phyloP scores from a whole-genome alignment of 2,797 vertebrate species.

The Coregonus ussuriensis region DNA sequence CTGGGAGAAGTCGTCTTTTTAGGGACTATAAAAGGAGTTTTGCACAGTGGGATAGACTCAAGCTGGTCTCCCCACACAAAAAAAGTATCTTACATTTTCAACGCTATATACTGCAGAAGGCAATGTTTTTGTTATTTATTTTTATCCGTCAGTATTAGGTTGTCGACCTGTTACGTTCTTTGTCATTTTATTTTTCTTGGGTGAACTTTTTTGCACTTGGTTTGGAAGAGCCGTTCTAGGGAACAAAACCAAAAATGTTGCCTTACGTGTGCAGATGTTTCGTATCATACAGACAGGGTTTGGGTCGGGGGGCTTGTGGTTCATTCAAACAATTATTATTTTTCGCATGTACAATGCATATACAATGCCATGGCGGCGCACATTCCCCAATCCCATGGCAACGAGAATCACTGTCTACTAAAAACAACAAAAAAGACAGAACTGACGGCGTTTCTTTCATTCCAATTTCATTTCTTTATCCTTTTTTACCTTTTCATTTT shows the following conservation, averaged over 20 bases:
- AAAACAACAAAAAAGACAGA: slow-evolving; percentile 25
- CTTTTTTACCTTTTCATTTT: slow-evolving; percentile 15
- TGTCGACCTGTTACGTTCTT: slow-evolving; percentile 51
- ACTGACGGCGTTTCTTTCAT: slow-evolving; percentile 42
- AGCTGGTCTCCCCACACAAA: slow-evolving; percentile 71
- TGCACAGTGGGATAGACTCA: slow-evolving; percentile 79
- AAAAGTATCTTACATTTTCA: slow-evolving; percentile 76
- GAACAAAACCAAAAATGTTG: slow-evolving; percentile 85
- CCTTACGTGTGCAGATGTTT: slow-evolving; percentile 79
- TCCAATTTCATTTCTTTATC: slow-evolving; percentile 46
- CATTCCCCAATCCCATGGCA: slow-evolving; percentile 54
- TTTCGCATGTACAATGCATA: slow-evolving; percentile 44
- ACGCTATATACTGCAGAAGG: slow-evolving; percentile 75
- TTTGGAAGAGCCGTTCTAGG: slow-evolving; percentile 77
- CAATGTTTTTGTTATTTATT: slow-evolving; percentile 75
- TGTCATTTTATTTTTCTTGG: slow-evolving; percentile 20
- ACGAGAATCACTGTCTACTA: slow-evolving; percentile 40
- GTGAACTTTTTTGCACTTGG: slow-evolving; percentile 66
- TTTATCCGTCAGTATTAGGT: slow-evolving; percentile 71
- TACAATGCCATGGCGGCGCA: slow-evolving; percentile 61
- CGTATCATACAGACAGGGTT: slow-evolving; percentile 68
- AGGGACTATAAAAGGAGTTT: slow-evolving; percentile 78
- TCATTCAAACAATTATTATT: slow-evolving; percentile 41
- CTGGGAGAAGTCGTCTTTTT: slow-evolving; percentile 67
- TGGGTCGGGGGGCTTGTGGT: slow-evolving; percentile 52